These are phyloP conservation scores for Aplodontia rufa DNA, from an alignment of 2,113 vertebrate species.

Conservation along the genomic window DNA sequence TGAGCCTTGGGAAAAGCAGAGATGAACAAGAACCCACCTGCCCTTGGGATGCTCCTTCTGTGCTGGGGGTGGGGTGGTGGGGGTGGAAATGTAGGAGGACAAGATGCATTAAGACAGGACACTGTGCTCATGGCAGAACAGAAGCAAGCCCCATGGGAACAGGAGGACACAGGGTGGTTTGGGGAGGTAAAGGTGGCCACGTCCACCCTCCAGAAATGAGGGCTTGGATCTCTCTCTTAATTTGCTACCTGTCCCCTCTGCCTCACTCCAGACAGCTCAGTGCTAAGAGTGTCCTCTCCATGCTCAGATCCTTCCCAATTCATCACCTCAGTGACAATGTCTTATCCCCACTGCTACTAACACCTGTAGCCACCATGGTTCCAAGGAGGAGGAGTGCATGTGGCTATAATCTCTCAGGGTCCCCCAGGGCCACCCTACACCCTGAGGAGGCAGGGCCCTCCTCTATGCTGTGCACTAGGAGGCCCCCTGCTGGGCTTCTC, in stretches of 20 bases:
- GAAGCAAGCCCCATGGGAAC: not conserved
- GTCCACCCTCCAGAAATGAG: not conserved
- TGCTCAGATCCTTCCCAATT: not conserved
- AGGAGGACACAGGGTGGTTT: accelerated
- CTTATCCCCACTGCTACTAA: not conserved
- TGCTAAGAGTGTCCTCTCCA: not conserved
- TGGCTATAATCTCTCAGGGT: not conserved
- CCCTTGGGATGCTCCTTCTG: not conserved
- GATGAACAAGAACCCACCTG: not conserved
- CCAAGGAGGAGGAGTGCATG: not conserved
- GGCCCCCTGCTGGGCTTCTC: not conserved
- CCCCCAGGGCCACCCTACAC: accelerated
- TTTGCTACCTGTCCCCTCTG: not conserved
- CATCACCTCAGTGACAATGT: not conserved
- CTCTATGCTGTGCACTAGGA: accelerated
- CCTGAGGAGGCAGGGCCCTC: accelerated
- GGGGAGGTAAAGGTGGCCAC: not conserved
- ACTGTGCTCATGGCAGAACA: accelerated
- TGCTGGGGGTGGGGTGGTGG: too few relatives aligned
- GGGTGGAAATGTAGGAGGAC: accelerated
- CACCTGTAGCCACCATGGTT: not conserved
- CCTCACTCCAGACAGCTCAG: accelerated
- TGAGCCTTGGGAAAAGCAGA: not conserved
- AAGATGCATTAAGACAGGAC: accelerated
- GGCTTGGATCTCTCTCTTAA: not conserved